A percentile compares a stretch with the other conserved stretches of the same genome.
phyloP scores from a whole-genome alignment of 2,113 vertebrate genomes.

The Salvelinus namaycush region DNA sequence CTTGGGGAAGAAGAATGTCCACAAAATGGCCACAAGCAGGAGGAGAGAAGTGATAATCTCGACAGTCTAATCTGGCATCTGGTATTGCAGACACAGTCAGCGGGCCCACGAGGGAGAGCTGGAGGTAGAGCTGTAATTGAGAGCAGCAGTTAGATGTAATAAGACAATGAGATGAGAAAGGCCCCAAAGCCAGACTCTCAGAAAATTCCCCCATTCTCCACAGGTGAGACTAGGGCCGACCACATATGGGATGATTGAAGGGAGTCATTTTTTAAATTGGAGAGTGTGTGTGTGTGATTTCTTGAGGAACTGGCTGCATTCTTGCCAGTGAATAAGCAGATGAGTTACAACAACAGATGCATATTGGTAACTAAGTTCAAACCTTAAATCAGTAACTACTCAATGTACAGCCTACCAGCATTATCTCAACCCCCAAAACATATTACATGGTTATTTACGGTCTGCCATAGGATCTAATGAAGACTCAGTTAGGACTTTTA shows the following conservation, averaged over 20 bases:
- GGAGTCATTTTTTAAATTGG: constrained; percentile 6
- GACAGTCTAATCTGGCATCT: constrained; percentile 69
- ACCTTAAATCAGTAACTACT: neutral
- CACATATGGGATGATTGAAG: neutral
- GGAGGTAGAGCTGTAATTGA: constrained; percentile 63
- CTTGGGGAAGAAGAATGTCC: constrained; percentile 53
- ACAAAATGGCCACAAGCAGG: constrained; percentile 58
- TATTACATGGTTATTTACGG: neutral
- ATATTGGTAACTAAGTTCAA: neutral
- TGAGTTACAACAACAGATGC: no score
- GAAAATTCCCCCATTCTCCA: constrained; percentile 9
- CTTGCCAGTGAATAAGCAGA: neutral
- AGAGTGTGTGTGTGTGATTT: constrained; percentile 1
- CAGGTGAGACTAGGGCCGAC: neutral
- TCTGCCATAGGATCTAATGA: neutral
- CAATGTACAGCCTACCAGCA: neutral
- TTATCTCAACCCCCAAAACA: neutral
- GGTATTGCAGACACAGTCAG: constrained; percentile 69
- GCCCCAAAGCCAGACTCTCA: constrained; percentile 53
- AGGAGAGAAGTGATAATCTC: constrained; percentile 63
- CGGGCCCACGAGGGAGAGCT: constrained; percentile 49
- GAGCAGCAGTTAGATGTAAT: constrained; percentile 70
- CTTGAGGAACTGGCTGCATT: neutral
- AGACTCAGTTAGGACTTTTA: no score
- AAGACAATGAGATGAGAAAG: constrained; percentile 71